Evolutionary conservation across 2,797 vertebrate genomes (phyloP).

Genomic region (Sylvilagus floridanus): DNA sequence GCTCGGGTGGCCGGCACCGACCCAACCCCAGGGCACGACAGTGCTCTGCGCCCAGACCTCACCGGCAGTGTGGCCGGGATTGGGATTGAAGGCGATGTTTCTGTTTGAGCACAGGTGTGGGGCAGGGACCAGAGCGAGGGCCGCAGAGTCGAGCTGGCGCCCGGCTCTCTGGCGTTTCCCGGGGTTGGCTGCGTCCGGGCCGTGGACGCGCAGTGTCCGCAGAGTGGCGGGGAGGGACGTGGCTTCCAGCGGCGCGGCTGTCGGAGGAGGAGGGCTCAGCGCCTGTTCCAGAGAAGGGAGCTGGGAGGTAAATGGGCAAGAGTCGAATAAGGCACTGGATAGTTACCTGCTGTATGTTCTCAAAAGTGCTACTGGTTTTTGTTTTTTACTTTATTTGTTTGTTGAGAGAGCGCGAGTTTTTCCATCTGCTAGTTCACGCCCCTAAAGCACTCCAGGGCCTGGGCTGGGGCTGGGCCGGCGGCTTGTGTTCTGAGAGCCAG

Average conservation of each 20-base stretch:
- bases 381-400: neutral
- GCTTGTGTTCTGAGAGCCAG: too few species aligned
- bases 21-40: neutral
- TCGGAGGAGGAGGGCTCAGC: constrained; percentile 16
- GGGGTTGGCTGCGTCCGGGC: neutral
- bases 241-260: constrained; percentile 1
- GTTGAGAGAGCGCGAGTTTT: too few species aligned
- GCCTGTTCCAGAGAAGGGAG: neutral
- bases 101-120: neutral
- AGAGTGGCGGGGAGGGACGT: neutral
- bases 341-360: neutral
- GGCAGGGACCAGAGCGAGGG: neutral
- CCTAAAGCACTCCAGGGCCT: too few species aligned
- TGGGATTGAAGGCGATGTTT: constrained; percentile 71
- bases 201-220: neutral
- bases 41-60: neutral
- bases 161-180: neutral
- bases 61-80: neutral
- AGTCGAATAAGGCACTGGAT: constrained; percentile 12
- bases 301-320: neutral
- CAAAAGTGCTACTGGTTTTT: neutral
- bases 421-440: too few species aligned
- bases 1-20: constrained; percentile 23
- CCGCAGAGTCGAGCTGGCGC: constrained; percentile 65
- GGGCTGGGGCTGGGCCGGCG: too few species aligned